These are phyloP conservation scores for Myodes glareolus DNA, from an alignment of 2,113 vertebrate genomes.

Conservation along the genomic window DNA sequence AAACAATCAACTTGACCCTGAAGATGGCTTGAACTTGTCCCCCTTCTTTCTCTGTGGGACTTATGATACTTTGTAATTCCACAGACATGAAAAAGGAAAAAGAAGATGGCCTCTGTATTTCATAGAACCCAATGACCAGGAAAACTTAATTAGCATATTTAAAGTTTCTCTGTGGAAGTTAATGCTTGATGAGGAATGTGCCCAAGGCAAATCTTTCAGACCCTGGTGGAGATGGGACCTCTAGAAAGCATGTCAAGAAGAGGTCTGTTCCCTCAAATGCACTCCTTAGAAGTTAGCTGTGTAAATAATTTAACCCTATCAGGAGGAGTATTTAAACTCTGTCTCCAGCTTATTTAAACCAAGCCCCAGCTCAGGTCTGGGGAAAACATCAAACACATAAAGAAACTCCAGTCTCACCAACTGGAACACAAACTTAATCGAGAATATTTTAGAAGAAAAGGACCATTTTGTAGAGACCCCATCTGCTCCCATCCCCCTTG, in stretches of 20 bases:
- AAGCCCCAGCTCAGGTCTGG: neutral
- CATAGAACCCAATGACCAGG: slow-evolving; percentile 15
- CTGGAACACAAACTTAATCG: neutral
- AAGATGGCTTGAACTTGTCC: neutral
- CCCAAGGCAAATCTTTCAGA: neutral
- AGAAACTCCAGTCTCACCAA: neutral
- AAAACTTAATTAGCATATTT: neutral
- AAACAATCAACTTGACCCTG: neutral
- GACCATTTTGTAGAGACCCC: neutral
- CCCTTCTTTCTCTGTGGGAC: neutral
- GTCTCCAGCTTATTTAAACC: neutral
- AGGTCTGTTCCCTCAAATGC: neutral
- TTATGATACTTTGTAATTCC: neutral
- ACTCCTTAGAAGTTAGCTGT: neutral
- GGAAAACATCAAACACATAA: neutral
- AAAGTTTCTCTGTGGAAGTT: slow-evolving; percentile 3
- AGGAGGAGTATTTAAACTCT: neutral
- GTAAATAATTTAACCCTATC: neutral
- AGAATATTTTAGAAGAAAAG: slow-evolving; percentile 36
- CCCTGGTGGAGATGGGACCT: neutral
- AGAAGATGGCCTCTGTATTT: neutral
- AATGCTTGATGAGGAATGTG: neutral
- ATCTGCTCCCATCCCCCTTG: neutral
- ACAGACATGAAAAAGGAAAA: neutral
- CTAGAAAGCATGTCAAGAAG: slow-evolving; percentile 24